Percentiles rank a stretch among this genome's conserved stretches.
phyloP scores from a whole-genome alignment of 2,797 vertebrate species.

The Okamejei kenojei region DNA sequence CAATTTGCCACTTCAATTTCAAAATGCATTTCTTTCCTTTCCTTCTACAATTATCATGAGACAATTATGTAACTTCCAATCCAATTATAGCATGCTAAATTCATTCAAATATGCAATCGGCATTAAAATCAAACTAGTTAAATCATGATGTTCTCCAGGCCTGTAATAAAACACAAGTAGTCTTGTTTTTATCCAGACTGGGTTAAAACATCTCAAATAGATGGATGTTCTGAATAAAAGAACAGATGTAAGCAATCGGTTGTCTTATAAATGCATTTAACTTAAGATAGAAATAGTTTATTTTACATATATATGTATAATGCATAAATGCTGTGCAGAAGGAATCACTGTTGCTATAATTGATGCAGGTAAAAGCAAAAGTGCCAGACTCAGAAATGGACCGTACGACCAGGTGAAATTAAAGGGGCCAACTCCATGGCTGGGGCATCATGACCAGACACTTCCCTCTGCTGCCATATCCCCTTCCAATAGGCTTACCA shows the following conservation, averaged over 20 bases:
- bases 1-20: conserved; percentile 19
- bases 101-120: conserved; percentile 9
- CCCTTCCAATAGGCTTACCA: background rate
- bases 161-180: conserved; percentile 6
- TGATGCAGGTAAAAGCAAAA: background rate
- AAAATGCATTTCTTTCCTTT: background rate
- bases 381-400: background rate
- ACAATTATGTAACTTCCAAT: conserved; percentile 19
- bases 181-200: background rate
- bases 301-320: background rate
- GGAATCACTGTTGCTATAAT: background rate
- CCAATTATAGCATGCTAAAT: conserved; percentile 1
- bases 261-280: background rate
- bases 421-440: background rate
- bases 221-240: background rate
- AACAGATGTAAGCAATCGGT: background rate
- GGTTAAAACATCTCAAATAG: background rate
- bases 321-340: background rate
- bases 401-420: background rate
- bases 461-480: background rate
- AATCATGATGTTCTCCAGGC: background rate
- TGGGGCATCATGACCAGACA: background rate
- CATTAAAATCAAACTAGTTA: background rate
- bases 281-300: background rate
- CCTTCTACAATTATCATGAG: background rate